A percentile compares a stretch with the other conserved stretches of the same genome.
Evolutionary conservation across 2,888 invertebrate species (phyloP).

Genomic region (Deilephila porcellus): DNA sequence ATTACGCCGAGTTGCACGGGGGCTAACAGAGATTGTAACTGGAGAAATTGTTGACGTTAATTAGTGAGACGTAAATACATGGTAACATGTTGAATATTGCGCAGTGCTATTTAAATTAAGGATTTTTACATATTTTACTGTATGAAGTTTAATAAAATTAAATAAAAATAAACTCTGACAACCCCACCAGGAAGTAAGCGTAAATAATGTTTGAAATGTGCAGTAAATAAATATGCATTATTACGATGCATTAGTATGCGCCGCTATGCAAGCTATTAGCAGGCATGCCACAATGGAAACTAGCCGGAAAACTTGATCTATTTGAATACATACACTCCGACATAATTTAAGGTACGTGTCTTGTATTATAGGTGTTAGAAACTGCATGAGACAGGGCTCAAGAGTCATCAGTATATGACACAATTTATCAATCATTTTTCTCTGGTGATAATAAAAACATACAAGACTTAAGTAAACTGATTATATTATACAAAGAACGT

Average conservation of each 20-base stretch:
- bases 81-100: no score
- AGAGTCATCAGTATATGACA: no score
- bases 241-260: conserved; percentile 10
- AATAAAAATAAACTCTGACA: background rate
- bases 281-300: conserved; percentile 11
- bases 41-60: background rate
- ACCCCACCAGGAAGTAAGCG: conserved; percentile 10
- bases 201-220: conserved; percentile 2
- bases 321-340: background rate
- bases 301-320: conserved; percentile 6
- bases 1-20: background rate
- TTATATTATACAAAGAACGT: no score
- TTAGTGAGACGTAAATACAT: background rate
- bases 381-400: background rate
- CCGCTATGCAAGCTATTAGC: background rate
- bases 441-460: no score
- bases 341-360: background rate
- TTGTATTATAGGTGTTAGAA: background rate
- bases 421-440: no score
- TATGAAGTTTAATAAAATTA: no score
- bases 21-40: conserved; percentile 1
- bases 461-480: no score
- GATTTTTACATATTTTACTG: no score
- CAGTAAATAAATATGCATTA: conserved; percentile 18
- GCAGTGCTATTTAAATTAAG: no score